phyloP scores from a whole-genome alignment of 1,140 invertebrate genomes.

The Macrotrachela quadricornifera region DNA sequence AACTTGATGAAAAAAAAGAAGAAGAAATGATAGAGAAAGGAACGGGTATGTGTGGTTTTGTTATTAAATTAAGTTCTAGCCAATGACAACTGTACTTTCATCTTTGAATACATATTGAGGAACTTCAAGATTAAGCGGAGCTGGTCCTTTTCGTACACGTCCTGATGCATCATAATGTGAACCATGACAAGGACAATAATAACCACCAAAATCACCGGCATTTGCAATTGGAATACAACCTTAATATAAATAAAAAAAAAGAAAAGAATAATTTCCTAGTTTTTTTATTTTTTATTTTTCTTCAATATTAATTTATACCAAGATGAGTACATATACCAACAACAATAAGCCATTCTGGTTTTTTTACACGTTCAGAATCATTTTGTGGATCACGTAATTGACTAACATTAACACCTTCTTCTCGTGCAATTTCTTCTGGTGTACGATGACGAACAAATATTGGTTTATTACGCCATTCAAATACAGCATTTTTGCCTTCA shows the following conservation, averaged over 20 bases:
- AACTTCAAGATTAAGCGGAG: constrained; percentile 83
- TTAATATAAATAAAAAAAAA: constrained; percentile 11
- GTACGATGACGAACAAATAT: constrained; percentile 79
- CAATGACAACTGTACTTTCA: constrained; percentile 51
- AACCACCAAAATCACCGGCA: constrained; percentile 72
- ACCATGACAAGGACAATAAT: constrained; percentile 96
- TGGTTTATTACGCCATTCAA: constrained; percentile 84
- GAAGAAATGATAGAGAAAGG: too few species aligned
- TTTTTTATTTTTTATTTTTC: too few species aligned
- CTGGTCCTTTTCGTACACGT: constrained; percentile 85
- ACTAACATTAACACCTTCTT: constrained; percentile 47
- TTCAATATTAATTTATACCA: constrained; percentile 41
- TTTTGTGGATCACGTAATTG: constrained; percentile 61
- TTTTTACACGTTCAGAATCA: constrained; percentile 51
- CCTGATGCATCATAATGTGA: constrained; percentile 94
- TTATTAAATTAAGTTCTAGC: constrained; percentile 15
- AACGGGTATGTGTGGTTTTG: too few species aligned
- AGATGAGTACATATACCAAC: constrained; percentile 92
- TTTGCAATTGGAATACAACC: constrained; percentile 43
- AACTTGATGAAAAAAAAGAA: too few species aligned
- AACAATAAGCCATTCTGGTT: constrained; percentile 70
- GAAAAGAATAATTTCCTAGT: not conserved
- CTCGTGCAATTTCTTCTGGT: constrained; percentile 50
- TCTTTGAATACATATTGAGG: constrained; percentile 58
- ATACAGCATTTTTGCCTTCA: constrained; percentile 54